Conservation (phyloP, 2,113 vertebrate species). For the Protobothrops flavoviridis region DNA sequence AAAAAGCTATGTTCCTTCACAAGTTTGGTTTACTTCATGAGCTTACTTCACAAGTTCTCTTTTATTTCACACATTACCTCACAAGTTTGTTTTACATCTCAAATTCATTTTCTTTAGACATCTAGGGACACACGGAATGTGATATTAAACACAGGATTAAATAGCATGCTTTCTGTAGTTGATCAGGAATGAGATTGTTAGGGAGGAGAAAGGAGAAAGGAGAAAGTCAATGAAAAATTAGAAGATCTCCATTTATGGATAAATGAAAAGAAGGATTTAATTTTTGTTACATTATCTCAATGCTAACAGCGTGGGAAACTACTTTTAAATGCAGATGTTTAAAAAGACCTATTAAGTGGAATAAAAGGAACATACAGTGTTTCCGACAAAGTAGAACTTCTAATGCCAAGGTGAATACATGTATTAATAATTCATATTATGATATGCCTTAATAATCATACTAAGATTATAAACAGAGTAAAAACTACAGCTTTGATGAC, state of each 20-base stretch:
- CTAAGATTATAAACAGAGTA: conserved; percentile 6
- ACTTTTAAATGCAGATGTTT: conserved; percentile 17
- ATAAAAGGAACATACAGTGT: conserved; percentile 4
- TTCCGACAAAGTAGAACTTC: conserved; percentile 31
- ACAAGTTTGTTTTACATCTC: neutral
- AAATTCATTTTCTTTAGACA: neutral
- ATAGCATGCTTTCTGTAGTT: neutral
- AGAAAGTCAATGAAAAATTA: neutral
- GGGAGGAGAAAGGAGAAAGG: neutral
- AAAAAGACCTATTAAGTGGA: neutral
- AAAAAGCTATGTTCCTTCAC: neutral
- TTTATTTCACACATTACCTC: neutral
- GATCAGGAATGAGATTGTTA: neutral
- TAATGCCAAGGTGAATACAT: conserved; percentile 6
- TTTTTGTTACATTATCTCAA: neutral
- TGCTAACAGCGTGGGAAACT: neutral
- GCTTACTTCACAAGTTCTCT: neutral
- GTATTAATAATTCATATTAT: conserved; percentile 25
- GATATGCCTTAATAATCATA: neutral
- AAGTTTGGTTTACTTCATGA: neutral
- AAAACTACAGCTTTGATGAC: conserved; percentile 16
- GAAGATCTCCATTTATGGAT: neutral
- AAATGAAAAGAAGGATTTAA: neutral
- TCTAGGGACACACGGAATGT: neutral
- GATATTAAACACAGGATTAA: neutral